Conservation (phyloP, 2,797 vertebrate species). For the Falco columbarius region DNA sequence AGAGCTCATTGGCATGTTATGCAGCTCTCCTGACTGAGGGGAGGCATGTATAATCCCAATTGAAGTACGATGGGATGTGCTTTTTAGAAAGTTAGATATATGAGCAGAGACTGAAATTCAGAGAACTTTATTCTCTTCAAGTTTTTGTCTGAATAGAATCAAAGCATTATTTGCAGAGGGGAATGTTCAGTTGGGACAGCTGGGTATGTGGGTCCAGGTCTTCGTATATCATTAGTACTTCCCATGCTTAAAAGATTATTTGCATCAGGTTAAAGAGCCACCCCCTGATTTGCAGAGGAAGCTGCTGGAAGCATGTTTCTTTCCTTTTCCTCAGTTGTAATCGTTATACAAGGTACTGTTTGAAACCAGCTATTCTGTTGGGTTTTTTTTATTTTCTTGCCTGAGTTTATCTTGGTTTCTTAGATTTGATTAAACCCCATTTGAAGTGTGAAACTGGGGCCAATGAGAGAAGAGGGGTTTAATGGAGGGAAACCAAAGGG, state of each 20-base stretch:
- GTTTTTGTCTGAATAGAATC: no score
- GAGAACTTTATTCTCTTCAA: background rate
- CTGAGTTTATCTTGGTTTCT: background rate
- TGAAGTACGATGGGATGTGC: background rate
- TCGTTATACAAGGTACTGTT: background rate
- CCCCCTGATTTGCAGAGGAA: background rate
- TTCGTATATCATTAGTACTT: background rate
- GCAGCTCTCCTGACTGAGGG: background rate
- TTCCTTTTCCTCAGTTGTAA: background rate
- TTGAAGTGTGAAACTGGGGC: background rate
- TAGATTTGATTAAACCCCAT: background rate
- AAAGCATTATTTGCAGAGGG: background rate
- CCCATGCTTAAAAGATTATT: fast-evolving
- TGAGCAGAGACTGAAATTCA: background rate
- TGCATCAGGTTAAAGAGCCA: background rate
- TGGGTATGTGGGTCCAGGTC: background rate
- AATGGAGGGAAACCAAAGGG: background rate
- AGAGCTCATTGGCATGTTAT: background rate
- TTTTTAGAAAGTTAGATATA: background rate
- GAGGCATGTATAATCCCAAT: fast-evolving
- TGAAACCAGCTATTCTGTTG: background rate
- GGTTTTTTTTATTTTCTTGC: background rate
- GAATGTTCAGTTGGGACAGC: background rate
- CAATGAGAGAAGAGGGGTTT: background rate
- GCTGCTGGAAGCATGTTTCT: background rate